A percentile compares a stretch with the other conserved stretches of the same genome.
Conservation (phyloP, 2,797 vertebrate species). For the Brotogeris chrysoptera region DNA sequence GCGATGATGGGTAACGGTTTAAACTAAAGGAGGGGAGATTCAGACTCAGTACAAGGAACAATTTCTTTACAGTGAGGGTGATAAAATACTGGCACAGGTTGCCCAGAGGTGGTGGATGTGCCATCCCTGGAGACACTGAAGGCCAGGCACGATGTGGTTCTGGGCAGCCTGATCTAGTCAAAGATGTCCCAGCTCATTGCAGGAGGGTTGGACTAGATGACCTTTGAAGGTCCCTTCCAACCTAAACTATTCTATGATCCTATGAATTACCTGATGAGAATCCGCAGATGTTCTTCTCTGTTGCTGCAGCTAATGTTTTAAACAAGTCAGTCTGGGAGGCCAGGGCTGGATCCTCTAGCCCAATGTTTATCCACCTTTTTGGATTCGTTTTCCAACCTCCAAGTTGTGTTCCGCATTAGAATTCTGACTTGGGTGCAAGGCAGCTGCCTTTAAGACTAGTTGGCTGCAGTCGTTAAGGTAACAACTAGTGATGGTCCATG, state of each 20-base stretch:
- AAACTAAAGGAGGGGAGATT: not conserved
- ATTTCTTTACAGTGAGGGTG: not conserved
- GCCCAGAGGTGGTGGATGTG: not conserved
- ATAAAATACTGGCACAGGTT: not conserved
- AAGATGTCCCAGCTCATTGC: no score
- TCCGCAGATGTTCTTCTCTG: not conserved
- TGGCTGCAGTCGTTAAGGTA: not conserved
- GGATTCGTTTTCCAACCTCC: not conserved
- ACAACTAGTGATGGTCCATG: not conserved
- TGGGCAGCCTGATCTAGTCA: not conserved
- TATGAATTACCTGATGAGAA: not conserved
- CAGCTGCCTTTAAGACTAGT: not conserved
- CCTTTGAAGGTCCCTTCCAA: not conserved
- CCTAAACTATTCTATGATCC: not conserved
- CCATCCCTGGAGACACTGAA: not conserved
- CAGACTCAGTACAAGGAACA: accelerated
- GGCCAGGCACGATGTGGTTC: not conserved
- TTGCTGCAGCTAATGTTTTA: not conserved
- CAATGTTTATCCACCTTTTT: not conserved
- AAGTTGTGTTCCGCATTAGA: not conserved
- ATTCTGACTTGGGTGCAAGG: not conserved
- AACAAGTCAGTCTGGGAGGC: not conserved
- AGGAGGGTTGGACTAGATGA: not conserved
- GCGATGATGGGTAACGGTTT: not conserved
- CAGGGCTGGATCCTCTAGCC: not conserved